These are phyloP conservation scores for Gymnosoma rotundatum DNA, from an alignment of 2,888 invertebrate species.

Conservation along the genomic window DNA sequence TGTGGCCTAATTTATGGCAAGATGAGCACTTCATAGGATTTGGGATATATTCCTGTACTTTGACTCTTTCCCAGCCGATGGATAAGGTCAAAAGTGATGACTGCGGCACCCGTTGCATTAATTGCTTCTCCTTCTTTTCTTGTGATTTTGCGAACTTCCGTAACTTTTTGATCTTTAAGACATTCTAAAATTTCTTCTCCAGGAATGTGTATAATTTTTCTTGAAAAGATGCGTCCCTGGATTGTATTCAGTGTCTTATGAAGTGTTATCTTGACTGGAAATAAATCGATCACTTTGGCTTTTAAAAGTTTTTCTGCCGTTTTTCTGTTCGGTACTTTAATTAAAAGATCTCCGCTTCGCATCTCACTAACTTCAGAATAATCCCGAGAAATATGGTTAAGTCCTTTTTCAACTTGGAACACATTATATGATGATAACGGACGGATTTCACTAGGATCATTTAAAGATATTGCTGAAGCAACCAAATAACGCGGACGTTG, in stretches of 20 bases:
- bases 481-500: too few relatives aligned
- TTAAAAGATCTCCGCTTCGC: too few relatives aligned
- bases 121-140: too few relatives aligned
- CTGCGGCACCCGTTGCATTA: background rate
- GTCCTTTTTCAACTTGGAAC: background rate
- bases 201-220: background rate
- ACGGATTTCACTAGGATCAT: too few relatives aligned
- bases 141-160: too few relatives aligned
- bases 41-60: background rate
- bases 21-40: constrained; percentile 32
- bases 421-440: background rate
- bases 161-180: too few relatives aligned
- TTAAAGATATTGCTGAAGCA: too few relatives aligned
- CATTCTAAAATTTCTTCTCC: background rate
- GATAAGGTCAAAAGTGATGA: constrained; percentile 15
- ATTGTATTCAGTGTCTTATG: constrained; percentile 1
- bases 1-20: constrained; percentile 39
- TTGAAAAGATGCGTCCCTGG: constrained; percentile 11
- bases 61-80: constrained; percentile 1
- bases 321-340: too few relatives aligned
- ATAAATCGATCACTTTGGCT: too few relatives aligned
- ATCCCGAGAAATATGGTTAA: background rate
- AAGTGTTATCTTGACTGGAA: too few relatives aligned
- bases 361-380: background rate
- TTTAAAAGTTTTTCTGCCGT: too few relatives aligned